Base-by-base conservation (phyloP, 2,888 invertebrate genomes). In the Hydropsyche betteni region DNA sequence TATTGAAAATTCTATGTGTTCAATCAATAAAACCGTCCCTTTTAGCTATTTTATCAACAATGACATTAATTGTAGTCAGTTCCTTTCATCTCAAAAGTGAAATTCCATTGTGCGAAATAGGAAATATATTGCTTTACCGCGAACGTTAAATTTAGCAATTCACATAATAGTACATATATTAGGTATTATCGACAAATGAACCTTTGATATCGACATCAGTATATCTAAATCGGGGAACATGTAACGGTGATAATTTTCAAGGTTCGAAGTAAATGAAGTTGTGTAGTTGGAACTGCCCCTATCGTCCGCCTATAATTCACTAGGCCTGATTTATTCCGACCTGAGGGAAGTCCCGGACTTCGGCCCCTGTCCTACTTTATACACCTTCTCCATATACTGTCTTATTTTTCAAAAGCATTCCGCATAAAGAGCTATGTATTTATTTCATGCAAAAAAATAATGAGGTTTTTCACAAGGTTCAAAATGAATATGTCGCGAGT, bases 201-300 rank as follows among this genome's bases (percentile, higher is more conserved):
- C n/a, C 12, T 6, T 16, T 24, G 24, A 4, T 14, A 16, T 14
- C 55, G 55, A 55, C 16, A 14, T 14, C 55, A n/a, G 6, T 55
- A 14, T 55, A 34, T 34, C 64, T 64, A 12, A 36, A 33, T 64
- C 24, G 58, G 8, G 4, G 16, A 58, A 58, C 58, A 14, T 24
- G 16, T 14, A 58, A 58, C 4, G 68, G 38, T 69, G 69, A 69
- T 69, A 69, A 51, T 51, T 70, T 53, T 34, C 70, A 34, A 16
- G 38, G 72, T 36, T 34, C 38, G 58, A 58, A 36, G 36, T 72
- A 72, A 72, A 72, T 72, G 72, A 72, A 72, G 72, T 72, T 72
- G 72, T 72, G 33, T 38, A 52, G 38, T 61, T 14, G 64, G 34
- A 24, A 36, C 52, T 72, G 34, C 50, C 55, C 55, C 72, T 72